These are phyloP conservation scores for Trichopoda pennipes DNA, from an alignment of 2,888 invertebrate species.

Conservation along the genomic window DNA sequence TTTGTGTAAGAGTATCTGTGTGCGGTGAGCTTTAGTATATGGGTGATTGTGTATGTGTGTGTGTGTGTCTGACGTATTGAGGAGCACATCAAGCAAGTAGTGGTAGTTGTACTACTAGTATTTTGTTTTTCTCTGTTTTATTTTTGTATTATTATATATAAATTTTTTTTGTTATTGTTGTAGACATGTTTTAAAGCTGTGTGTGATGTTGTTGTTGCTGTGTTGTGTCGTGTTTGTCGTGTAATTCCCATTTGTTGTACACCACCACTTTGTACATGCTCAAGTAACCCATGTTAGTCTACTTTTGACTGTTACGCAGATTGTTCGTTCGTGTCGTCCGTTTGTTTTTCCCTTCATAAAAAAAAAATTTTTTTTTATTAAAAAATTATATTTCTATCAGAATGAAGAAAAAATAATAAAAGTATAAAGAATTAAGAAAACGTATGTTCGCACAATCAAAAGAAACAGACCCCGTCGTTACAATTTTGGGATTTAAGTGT, in stretches of 20 bases:
- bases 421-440: conserved; percentile 35
- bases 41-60: conserved; percentile 23
- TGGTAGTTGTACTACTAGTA: conserved; percentile 50
- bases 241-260: conserved; percentile 78
- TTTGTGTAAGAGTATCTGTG: conserved; percentile 47
- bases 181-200: conserved; percentile 60
- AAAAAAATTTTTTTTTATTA: conserved; percentile 31
- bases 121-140: conserved; percentile 38
- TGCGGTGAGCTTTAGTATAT: conserved; percentile 5
- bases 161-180: conserved; percentile 59
- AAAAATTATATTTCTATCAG: conserved; percentile 38
- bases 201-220: conserved; percentile 68
- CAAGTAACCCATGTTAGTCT: conserved; percentile 81
- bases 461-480: conserved; percentile 47
- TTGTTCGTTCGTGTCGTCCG: conserved; percentile 78
- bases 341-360: conserved; percentile 58
- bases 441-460: conserved; percentile 55
- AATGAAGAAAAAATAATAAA: conserved; percentile 42
- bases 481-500: conserved; percentile 37
- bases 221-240: conserved; percentile 75
- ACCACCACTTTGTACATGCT: conserved; percentile 79
- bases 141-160: conserved; percentile 15
- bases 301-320: conserved; percentile 81
- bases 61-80: too few species aligned
- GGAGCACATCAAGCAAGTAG: conserved; percentile 50